Evolutionary conservation across 2,113 vertebrate species (phyloP).

Genomic region (Nesoenas mayeri): DNA sequence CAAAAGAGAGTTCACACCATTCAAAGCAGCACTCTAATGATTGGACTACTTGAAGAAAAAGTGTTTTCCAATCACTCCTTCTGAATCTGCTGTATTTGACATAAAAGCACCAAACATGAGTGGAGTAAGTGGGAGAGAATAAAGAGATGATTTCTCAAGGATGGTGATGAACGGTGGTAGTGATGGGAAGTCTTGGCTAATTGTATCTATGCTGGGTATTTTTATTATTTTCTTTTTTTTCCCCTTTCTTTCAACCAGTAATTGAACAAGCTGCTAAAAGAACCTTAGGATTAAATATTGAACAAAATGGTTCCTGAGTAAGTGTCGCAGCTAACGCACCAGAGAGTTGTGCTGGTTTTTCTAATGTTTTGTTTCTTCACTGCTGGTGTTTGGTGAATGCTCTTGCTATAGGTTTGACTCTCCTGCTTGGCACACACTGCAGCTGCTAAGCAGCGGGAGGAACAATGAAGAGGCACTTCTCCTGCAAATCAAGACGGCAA

Average conservation of each 20-base stretch:
- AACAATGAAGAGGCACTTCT: not conserved
- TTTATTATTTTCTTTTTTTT: not conserved
- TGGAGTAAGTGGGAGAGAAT: not conserved
- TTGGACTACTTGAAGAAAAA: not conserved
- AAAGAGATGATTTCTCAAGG: not conserved
- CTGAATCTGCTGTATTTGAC: not conserved
- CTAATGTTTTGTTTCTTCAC: not conserved
- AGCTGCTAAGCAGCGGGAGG: not conserved
- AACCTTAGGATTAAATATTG: constrained; percentile 7
- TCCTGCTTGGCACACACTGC: not conserved
- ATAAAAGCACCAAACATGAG: not conserved
- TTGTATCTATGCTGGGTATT: not conserved
- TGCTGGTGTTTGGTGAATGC: not conserved
- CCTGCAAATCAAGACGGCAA: not conserved
- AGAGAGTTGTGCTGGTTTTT: not conserved
- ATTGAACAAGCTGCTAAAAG: constrained; percentile 1
- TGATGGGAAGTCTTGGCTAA: not conserved
- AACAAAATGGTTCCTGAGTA: not conserved
- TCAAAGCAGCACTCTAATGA: not conserved
- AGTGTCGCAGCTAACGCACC: not conserved
- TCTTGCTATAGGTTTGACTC: not conserved
- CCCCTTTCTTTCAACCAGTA: not conserved
- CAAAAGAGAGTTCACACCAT: not conserved
- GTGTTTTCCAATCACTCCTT: not conserved
- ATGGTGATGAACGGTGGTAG: not conserved